Conservation (phyloP, 2,888 invertebrate species). For the Lasioglossum zephyrum region DNA sequence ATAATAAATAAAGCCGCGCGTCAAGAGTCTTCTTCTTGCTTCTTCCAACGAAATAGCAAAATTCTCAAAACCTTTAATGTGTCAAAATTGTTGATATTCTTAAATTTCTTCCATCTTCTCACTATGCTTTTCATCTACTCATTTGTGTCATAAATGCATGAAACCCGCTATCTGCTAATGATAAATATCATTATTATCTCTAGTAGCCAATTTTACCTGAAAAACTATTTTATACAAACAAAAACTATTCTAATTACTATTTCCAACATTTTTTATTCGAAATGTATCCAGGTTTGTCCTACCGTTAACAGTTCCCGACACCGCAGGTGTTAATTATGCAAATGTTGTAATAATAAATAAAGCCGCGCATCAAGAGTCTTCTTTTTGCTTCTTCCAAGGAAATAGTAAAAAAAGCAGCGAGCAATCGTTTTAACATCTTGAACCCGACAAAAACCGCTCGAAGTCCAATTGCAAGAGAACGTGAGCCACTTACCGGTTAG, state of each 20-base stretch:
- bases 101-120: neutral
- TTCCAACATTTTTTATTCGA: neutral
- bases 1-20: neutral
- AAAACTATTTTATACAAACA: neutral
- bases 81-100: neutral
- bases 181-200: neutral
- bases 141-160: neutral
- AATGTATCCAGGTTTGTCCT: neutral
- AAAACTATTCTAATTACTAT: neutral
- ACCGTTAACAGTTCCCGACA: neutral
- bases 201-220: neutral
- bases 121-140: neutral
- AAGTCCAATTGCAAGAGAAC: neutral
- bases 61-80: neutral
- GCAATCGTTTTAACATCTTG: neutral
- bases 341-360: neutral
- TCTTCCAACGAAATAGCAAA: neutral
- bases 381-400: neutral
- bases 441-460: neutral
- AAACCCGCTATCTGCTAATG: neutral
- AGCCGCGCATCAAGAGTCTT: neutral
- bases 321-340: neutral
- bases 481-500: constrained; percentile 56
- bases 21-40: neutral
- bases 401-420: neutral